Evolutionary conservation across 2,113 vertebrate genomes (phyloP), one percentile per base, ranked within the genome.

Genomic region (Otis tarda): DNA sequence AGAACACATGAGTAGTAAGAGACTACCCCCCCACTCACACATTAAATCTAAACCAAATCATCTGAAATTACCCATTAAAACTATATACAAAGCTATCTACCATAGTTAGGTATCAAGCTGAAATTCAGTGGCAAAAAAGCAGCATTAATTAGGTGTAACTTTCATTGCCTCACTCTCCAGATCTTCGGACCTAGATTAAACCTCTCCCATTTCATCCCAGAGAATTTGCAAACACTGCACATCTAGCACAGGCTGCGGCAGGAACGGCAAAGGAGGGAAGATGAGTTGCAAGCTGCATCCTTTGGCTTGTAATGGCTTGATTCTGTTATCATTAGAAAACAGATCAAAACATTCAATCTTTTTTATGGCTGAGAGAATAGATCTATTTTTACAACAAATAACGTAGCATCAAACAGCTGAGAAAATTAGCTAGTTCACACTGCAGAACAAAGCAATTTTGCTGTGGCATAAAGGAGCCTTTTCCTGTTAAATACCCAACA

Each of bases 381-480:
- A 92, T 63, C 83, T 87, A 59, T 79, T 96, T 91, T 93, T 87
- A 94, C 52, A 94, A 75, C 35, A 80, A 65, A 71, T 43, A 73
- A 45, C 52, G n/a, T 73, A 55, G 89, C 55, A 79, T 47, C 91
- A 87, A 89, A 84, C 33, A 39, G 30, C 71, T 92, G 83, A 93
- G 85, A 93, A 93, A 93, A 93, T 89, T 11, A 84, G 55, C 45
- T 74, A 47, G 55, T 33, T 93, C 87, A 87, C 37, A 45, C 50
- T 65, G 83, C 68, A 92, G 77, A 89, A 76, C 39, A 89, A 75
- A 94, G 67, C 73, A 57, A 75, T 76, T 74, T 31, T 67, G 41
- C 35, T 24, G 30, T 2, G 49, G 68, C 67, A 92, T 37, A 90
- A 89, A 86, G 23, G 8, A 91, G 50, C 9, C 53, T 71, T 89